Evolutionary conservation across 2,888 invertebrate genomes (phyloP).

Genomic region (Drepana falcataria): DNA sequence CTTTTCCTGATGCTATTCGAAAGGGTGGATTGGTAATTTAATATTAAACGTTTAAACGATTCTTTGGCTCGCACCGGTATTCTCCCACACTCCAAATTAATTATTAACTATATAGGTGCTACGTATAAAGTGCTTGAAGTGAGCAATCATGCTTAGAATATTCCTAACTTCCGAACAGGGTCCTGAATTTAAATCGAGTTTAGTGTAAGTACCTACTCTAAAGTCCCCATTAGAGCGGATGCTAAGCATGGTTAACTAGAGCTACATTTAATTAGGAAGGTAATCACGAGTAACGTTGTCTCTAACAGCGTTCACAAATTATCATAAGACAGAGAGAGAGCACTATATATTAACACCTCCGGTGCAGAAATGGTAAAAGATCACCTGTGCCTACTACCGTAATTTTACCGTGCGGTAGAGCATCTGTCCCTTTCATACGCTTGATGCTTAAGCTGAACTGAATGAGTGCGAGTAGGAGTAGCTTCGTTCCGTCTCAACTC

Average conservation of each 20-base stretch:
- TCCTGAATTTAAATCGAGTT: slow-evolving; percentile 55
- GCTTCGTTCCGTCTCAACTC: slow-evolving; percentile 38
- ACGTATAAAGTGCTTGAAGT: slow-evolving; percentile 23
- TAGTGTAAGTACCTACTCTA: slow-evolving; percentile 21
- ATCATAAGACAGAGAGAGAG: slow-evolving; percentile 47
- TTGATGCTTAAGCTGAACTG: slow-evolving; percentile 73
- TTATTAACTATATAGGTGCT: slow-evolving; percentile 23
- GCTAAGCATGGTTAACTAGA: slow-evolving; percentile 65
- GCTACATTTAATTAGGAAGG: slow-evolving; percentile 57
- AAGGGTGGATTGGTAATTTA: slow-evolving; percentile 13
- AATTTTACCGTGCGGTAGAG: slow-evolving; percentile 72
- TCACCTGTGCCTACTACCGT: slow-evolving; percentile 79
- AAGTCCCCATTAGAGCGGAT: slow-evolving; percentile 54
- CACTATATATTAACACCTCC: slow-evolving; percentile 63
- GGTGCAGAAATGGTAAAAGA: slow-evolving; percentile 70
- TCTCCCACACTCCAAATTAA: slow-evolving; percentile 33
- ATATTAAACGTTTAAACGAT: slow-evolving; percentile 9
- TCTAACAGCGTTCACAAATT: slow-evolving; percentile 25
- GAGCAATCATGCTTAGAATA: slow-evolving; percentile 41
- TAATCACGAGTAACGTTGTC: slow-evolving; percentile 43
- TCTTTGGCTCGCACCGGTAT: slow-evolving; percentile 17
- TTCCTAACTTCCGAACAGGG: slow-evolving; percentile 26
- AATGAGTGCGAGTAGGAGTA: slow-evolving; percentile 78
- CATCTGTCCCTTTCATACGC: slow-evolving; percentile 77
- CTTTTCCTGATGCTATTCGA: slow-evolving; percentile 6